phyloP scores from a whole-genome alignment of 2,888 invertebrate genomes.

The Iphiclides podalirius region DNA sequence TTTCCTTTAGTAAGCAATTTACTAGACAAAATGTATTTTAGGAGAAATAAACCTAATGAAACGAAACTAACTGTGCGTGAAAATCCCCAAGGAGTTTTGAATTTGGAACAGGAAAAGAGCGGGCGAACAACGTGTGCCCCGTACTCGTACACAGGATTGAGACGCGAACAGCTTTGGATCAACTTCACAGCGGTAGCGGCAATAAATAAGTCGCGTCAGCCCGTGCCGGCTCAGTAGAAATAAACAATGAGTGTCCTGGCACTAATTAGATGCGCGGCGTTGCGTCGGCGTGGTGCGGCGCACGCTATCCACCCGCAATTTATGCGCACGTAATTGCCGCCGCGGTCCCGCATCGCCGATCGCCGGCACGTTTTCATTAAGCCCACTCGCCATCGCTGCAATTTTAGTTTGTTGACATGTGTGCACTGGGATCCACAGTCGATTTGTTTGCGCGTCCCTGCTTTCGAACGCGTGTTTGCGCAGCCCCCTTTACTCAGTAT shows the following conservation, averaged over 20 bases:
- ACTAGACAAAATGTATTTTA: too few species aligned
- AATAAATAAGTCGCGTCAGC: slow-evolving; percentile 1
- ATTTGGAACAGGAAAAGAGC: too few species aligned
- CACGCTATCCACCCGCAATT: slow-evolving; percentile 32
- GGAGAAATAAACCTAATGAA: too few species aligned
- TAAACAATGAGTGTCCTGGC: slow-evolving; percentile 21
- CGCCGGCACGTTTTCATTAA: slow-evolving; percentile 45
- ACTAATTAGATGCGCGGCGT: slow-evolving; percentile 26
- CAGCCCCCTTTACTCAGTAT: too few species aligned
- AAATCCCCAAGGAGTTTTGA: too few species aligned
- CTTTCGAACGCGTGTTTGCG: too few species aligned
- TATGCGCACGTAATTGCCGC: slow-evolving; percentile 40
- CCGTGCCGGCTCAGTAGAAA: slow-evolving; percentile 10
- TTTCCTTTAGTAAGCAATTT: not conserved
- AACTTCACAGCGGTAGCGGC: not conserved
- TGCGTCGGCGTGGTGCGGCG: slow-evolving; percentile 1
- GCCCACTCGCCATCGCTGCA: slow-evolving; percentile 22
- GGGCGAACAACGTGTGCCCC: too few species aligned
- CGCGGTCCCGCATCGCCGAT: slow-evolving; percentile 37
- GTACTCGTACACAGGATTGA: too few species aligned
- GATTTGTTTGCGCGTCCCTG: not conserved
- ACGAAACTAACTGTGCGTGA: too few species aligned
- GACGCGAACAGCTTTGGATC: too few species aligned
- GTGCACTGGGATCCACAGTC: not conserved
- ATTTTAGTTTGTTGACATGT: slow-evolving; percentile 22